Evolutionary conservation across 30 jellyfish, hydroid and myxozoan species (phyloP).

Genomic region (Morbakka virulenta): DNA sequence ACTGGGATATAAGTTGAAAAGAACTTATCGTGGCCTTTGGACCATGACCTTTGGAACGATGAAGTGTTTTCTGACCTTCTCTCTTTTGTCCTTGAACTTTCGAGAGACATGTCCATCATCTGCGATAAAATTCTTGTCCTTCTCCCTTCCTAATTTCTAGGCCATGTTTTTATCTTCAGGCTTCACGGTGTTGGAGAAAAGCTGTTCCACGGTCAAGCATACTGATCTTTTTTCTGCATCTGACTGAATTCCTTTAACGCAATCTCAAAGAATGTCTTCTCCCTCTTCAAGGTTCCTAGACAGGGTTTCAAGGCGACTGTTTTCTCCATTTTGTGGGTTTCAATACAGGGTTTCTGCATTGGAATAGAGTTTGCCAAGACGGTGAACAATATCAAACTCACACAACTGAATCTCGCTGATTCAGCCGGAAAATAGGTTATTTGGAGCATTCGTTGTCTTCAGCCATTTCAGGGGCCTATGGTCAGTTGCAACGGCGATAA

Average conservation of each 20-base stretch:
- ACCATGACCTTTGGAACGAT: conserved; percentile 33
- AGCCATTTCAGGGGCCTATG: conserved; percentile 41
- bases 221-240: conserved; percentile 10
- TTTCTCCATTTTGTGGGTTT: too few species aligned
- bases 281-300: conserved; percentile 41
- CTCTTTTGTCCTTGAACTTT: neutral
- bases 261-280: conserved; percentile 19
- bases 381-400: neutral
- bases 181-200: neutral
- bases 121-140: neutral
- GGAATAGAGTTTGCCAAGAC: conserved; percentile 6
- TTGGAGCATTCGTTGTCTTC: neutral
- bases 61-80: neutral
- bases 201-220: conserved; percentile 17
- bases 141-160: neutral
- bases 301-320: too few species aligned
- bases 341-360: conserved; percentile 25
- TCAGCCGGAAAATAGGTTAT: conserved; percentile 56
- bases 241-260: neutral
- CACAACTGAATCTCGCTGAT: neutral
- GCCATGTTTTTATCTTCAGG: conserved; percentile 27
- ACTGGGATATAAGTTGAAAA: too few species aligned
- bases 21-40: too few species aligned
- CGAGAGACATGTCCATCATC: neutral
- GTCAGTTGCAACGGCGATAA: conserved; percentile 1